Base-by-base conservation (phyloP, 2,113 vertebrate species). In the Strix aluco region DNA sequence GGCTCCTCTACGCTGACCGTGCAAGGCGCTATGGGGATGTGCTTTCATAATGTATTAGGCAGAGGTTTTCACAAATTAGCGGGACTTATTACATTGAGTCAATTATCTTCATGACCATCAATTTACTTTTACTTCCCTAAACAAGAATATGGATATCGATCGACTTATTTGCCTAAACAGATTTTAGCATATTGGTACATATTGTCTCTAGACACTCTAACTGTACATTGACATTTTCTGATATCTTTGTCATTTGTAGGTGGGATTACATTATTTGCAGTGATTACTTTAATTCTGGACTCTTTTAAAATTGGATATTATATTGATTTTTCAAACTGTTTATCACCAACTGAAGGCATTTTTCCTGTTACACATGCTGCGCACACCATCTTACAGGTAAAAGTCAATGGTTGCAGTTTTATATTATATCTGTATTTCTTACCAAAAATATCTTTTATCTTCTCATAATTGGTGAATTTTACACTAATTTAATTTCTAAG, bases 331-430 rank as follows among this genome's bases (percentile, higher is more conserved):
- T 98, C 98, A 5, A 98, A 98, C 42, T 99, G 99, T 89, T 96
- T 99, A 54, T 99, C 99, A 11, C 98, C 98, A 58, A 97, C 98
- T 5, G 98, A 99, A 90, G 99, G 98, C 12, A 98, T 99, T 66
- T 99, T 99, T 94, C 99, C 99, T 6, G 98, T 98, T 71, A 97
- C 99, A 23, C 99, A 99, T 46, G 98, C 99, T 1, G 95, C 98
- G 27, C 99, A 99, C 88, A 99, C 99, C 25, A 97, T 99, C 62
- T 94, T 99, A 87, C 99, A 99, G 99, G 99, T 99, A 98, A 97
- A 97, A 52, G 72, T 27, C 42, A 66, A 23, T 27, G 5, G 5
- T 6, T 90, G 42, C 51, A 18, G 2, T 75, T 93, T 92, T 54
- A 55, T 78, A 26, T 55, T 80, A 10, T 32, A 38, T 32, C 13